These are phyloP conservation scores for Palythoa caribaeorum DNA, from an alignment of 92 coral and sea anemone genomes.

Conservation along the genomic window DNA sequence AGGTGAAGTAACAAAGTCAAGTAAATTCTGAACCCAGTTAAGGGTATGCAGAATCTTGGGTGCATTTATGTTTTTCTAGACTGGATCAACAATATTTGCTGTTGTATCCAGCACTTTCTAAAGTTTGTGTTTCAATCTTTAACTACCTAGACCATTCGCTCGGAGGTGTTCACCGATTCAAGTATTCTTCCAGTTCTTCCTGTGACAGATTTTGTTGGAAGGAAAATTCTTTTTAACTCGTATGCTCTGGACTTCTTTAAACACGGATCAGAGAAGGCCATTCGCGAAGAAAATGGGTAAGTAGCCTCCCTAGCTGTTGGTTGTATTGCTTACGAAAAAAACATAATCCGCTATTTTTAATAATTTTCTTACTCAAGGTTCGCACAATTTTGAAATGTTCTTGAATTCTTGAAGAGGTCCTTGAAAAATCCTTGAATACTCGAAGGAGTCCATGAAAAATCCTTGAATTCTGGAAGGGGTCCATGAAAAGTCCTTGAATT, in stretches of 20 bases:
- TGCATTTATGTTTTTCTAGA: neutral
- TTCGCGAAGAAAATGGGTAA: constrained; percentile 66
- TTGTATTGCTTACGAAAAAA: too few species aligned
- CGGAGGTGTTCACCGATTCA: constrained; percentile 77
- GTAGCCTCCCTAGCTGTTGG: neutral
- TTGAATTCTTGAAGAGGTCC: too few species aligned
- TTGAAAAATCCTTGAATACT: too few species aligned
- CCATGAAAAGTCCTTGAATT: too few species aligned
- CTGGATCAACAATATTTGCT: neutral
- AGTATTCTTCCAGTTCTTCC: constrained; percentile 66
- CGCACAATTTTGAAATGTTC: too few species aligned
- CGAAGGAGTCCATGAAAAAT: too few species aligned
- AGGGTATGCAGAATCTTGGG: too few species aligned
- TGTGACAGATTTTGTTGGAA: constrained; percentile 21
- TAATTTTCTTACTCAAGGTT: too few species aligned
- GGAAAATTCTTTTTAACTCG: constrained; percentile 56
- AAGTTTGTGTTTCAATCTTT: neutral
- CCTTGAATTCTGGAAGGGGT: too few species aligned
- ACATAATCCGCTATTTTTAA: too few species aligned
- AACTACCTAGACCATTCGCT: constrained; percentile 49
- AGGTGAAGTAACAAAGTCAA: too few species aligned
- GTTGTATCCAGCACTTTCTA: neutral
- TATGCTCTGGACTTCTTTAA: constrained; percentile 83
- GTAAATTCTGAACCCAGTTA: too few species aligned
- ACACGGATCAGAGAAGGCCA: constrained; percentile 62